phyloP scores from a whole-genome alignment of 2,113 vertebrate species.

The Drymodes brunneopygia region DNA sequence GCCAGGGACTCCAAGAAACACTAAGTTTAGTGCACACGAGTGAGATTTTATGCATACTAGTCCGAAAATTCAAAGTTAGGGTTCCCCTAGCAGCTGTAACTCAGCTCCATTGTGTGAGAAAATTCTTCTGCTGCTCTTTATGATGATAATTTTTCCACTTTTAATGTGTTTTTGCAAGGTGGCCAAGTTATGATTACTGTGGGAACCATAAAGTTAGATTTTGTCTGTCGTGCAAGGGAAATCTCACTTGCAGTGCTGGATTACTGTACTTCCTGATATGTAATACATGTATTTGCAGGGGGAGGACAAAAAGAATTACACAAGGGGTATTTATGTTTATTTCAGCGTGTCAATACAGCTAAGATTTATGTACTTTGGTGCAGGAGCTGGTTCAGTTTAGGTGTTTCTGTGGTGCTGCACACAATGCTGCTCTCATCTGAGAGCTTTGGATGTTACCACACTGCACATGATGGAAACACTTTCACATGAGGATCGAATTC shows the following conservation, averaged over 20 bases:
- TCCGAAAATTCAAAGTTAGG: constrained; percentile 32
- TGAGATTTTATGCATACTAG: background rate
- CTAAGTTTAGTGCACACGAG: background rate
- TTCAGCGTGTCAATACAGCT: background rate
- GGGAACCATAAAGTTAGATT: constrained; percentile 66
- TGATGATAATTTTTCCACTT: constrained; percentile 47
- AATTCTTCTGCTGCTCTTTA: constrained; percentile 38
- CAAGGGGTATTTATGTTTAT: background rate
- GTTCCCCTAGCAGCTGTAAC: constrained; percentile 53
- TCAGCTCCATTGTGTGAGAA: background rate
- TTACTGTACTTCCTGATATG: constrained; percentile 21
- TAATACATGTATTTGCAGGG: background rate
- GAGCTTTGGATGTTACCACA: background rate
- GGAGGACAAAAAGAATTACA: background rate
- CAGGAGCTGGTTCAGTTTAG: background rate
- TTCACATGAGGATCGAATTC: constrained; percentile 29
- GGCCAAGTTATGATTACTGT: constrained; percentile 55
- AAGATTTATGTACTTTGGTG: background rate
- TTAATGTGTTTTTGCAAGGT: constrained; percentile 28
- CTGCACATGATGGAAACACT: background rate
- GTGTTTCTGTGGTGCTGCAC: background rate
- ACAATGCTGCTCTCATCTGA: background rate
- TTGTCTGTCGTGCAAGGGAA: constrained; percentile 12
- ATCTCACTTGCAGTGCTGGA: constrained; percentile 21
- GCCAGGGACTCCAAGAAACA: background rate